Evolutionary conservation across 2,113 vertebrate genomes (phyloP).

Genomic region (Miniopterus natalensis): DNA sequence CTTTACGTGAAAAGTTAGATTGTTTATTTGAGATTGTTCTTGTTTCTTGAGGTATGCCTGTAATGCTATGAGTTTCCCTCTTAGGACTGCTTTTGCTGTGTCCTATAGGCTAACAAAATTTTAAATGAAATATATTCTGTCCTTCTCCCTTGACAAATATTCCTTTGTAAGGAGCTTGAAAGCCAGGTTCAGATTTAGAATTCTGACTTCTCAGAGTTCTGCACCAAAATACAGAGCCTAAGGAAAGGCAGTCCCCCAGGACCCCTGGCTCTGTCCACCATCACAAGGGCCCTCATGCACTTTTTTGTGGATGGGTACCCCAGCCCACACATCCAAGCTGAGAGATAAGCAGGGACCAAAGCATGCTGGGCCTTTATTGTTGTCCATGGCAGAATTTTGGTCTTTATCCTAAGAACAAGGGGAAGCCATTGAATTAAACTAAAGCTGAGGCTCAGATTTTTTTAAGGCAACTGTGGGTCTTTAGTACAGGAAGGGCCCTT

Average conservation of each 20-base stretch:
- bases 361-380: not conserved
- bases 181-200: not conserved
- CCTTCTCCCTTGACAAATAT: not conserved
- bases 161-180: not conserved
- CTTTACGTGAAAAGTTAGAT: too few relatives aligned
- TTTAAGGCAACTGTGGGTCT: not conserved
- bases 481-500: not conserved
- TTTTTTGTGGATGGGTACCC: not conserved
- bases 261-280: not conserved
- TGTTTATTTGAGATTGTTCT: too few relatives aligned
- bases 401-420: conserved; percentile 42
- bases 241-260: not conserved
- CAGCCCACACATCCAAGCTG: not conserved
- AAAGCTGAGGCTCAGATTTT: not conserved
- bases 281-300: not conserved
- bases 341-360: not conserved
- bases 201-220: not conserved
- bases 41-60: too few relatives aligned
- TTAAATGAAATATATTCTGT: not conserved
- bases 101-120: not conserved
- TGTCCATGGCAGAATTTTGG: not conserved
- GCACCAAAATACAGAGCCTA: not conserved
- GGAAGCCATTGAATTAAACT: not conserved
- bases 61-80: too few relatives aligned
- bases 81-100: too few relatives aligned